Evolutionary conservation across 2,113 vertebrate species (phyloP).

Genomic region (Corythornis vintsioides): DNA sequence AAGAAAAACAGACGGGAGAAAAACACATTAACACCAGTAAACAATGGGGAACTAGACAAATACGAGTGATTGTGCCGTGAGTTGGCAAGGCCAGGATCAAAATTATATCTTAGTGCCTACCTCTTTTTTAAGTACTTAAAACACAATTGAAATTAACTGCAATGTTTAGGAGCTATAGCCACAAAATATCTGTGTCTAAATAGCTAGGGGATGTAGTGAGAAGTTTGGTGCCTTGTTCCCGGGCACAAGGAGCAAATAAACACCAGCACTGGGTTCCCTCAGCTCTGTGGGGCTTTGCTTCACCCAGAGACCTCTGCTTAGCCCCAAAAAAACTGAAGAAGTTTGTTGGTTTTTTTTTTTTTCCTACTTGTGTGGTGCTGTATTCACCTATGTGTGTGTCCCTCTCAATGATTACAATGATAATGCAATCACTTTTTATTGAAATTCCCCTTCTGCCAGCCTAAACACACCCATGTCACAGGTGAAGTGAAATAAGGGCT

Average conservation of each 20-base stretch:
- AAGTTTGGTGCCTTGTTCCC: neutral
- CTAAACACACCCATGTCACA: neutral
- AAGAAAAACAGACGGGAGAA: neutral
- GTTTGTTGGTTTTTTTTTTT: neutral
- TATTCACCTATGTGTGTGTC: neutral
- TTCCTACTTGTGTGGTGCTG: neutral
- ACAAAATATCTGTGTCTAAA: neutral
- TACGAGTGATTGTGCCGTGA: neutral
- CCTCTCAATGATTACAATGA: neutral
- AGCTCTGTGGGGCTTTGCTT: neutral
- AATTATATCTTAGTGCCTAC: neutral
- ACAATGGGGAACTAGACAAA: neutral
- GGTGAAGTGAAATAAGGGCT: neutral
- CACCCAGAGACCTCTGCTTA: neutral
- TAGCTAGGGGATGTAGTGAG: neutral
- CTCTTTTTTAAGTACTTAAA: neutral
- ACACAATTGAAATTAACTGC: neutral
- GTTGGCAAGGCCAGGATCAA: neutral
- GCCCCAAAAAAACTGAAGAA: too few relatives aligned
- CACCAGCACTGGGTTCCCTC: rapidly evolving
- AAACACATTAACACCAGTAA: neutral
- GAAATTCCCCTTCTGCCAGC: neutral
- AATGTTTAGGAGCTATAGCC: neutral
- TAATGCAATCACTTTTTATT: neutral
- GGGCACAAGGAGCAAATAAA: neutral